Evolutionary conservation across 2,113 vertebrate species (phyloP).

Genomic region (Psittacara wagleri): DNA sequence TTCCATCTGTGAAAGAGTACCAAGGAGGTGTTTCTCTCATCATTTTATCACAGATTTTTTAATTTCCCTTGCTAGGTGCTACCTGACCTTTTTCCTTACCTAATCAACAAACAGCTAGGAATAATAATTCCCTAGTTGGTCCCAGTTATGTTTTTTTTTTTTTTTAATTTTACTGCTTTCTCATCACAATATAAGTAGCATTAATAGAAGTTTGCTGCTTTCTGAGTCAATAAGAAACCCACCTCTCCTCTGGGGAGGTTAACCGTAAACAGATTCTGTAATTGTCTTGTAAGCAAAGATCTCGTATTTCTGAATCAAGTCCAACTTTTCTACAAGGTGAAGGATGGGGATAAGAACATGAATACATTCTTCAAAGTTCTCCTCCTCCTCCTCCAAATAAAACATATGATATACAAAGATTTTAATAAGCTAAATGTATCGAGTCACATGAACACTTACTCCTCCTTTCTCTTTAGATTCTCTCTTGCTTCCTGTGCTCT

Average conservation of each 20-base stretch:
- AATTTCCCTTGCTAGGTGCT: background rate
- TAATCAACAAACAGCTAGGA: background rate
- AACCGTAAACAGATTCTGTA: background rate
- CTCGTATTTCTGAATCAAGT: background rate
- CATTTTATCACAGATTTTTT: background rate
- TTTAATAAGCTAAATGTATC: background rate
- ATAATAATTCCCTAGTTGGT: background rate
- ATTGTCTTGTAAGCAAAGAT: background rate
- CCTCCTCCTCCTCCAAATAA: background rate
- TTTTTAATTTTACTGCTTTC: background rate
- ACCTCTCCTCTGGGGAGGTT: background rate
- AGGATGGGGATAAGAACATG: background rate
- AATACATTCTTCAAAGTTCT: background rate
- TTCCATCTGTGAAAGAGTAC: background rate
- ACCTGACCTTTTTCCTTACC: background rate
- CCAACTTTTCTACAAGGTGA: background rate
- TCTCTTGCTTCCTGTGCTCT: slow-evolving; percentile 85
- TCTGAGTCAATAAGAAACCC: background rate
- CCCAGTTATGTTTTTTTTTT: background rate
- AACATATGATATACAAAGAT: background rate
- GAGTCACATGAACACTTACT: slow-evolving; percentile 76
- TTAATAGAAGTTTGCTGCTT: background rate
- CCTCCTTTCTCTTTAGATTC: slow-evolving; percentile 76
- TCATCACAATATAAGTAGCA: background rate
- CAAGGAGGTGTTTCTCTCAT: background rate